Evolutionary conservation across 2,113 vertebrate genomes (phyloP).

Genomic region (Danionella cerebrum): DNA sequence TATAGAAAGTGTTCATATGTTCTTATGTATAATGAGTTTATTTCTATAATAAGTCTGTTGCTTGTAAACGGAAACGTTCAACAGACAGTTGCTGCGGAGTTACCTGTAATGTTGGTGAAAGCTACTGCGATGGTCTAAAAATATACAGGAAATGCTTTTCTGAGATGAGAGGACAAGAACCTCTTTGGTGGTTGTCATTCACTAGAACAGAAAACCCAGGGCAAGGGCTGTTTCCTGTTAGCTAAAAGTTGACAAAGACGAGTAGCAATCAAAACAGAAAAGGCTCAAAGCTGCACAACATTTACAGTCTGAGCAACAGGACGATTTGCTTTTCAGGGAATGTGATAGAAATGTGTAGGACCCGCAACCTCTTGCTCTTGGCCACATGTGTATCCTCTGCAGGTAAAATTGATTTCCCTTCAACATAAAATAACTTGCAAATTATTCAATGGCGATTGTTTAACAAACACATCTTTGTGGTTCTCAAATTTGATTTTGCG

Average conservation of each 20-base stretch:
- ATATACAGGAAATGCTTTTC: constrained; percentile 31
- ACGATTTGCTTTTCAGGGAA: constrained; percentile 5
- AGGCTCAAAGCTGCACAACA: background rate
- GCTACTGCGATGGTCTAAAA: background rate
- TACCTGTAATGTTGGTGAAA: background rate
- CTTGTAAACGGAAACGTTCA: background rate
- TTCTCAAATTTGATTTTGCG: background rate
- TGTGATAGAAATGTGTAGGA: constrained; percentile 29
- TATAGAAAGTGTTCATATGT: too few species aligned
- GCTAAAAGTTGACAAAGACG: background rate
- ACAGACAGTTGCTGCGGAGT: background rate
- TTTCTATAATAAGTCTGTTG: too few species aligned
- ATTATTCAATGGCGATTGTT: background rate
- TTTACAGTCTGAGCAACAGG: background rate
- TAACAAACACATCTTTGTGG: background rate
- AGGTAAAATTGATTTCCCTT: constrained; percentile 22
- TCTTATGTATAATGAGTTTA: too few species aligned
- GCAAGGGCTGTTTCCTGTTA: constrained; percentile 33
- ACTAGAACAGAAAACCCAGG: constrained; percentile 19
- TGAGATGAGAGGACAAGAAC: constrained; percentile 30
- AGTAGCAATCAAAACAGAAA: background rate
- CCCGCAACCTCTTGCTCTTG: constrained; percentile 15
- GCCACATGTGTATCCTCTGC: constrained; percentile 10
- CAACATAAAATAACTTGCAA: too few species aligned
- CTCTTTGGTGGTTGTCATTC: constrained; percentile 18